Percentiles rank a stretch among this genome's conserved stretches.
These are phyloP conservation scores for Ageneiosus marmoratus DNA, from an alignment of 2,113 vertebrate genomes.

Conservation along the genomic window DNA sequence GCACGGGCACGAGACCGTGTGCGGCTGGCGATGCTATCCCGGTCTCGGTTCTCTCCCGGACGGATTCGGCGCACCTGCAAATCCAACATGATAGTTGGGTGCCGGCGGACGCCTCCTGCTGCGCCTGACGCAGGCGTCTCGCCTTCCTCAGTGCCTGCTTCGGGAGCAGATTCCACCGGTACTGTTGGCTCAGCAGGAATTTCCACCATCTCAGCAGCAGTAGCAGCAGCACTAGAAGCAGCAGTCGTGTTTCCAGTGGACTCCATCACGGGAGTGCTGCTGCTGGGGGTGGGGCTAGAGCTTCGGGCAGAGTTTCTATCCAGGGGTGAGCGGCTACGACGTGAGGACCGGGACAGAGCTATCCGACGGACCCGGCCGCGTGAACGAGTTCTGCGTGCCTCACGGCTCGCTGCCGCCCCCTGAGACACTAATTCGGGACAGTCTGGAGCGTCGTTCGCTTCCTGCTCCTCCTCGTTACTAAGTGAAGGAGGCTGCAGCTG, in stretches of 20 bases:
- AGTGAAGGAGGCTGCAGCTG: conserved; percentile 58
- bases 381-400: conserved; percentile 80
- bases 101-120: conserved; percentile 74
- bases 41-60: conserved; percentile 86
- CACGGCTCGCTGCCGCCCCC: conserved; percentile 51
- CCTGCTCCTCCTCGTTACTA: conserved; percentile 66
- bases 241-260: conserved; percentile 59
- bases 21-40: conserved; percentile 88
- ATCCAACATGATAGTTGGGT: conserved; percentile 90
- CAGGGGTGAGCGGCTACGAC: conserved; percentile 86
- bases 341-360: conserved; percentile 74
- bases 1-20: conserved; percentile 86
- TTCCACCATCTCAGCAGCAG: conserved; percentile 66
- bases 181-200: conserved; percentile 61
- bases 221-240: conserved; percentile 55
- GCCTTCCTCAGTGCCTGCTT: conserved; percentile 74
- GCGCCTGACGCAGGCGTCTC: conserved; percentile 69
- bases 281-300: conserved; percentile 50
- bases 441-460: conserved; percentile 55
- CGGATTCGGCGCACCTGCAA: conserved; percentile 90
- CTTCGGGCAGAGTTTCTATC: conserved; percentile 65
- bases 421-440: conserved; percentile 64
- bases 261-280: conserved; percentile 28
- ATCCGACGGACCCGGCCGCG: conserved; percentile 80
- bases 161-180: conserved; percentile 67